Evolutionary conservation across 2,888 invertebrate species (phyloP).

Genomic region (Drosophila hamatofila): DNA sequence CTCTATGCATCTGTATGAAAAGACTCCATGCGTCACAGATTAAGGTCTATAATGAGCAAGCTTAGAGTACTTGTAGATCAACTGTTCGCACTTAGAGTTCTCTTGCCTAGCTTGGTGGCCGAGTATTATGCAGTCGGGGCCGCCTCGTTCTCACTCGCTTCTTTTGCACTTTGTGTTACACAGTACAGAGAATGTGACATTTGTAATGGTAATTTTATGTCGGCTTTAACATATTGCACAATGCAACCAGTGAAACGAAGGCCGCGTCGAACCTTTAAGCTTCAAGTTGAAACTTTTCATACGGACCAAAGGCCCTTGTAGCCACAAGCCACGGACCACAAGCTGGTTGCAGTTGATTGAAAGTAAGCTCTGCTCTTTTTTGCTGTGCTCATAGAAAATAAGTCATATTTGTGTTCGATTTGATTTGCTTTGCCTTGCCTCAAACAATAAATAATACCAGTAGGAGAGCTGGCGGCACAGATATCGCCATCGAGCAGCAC

Average conservation of each 20-base stretch:
- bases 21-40: no score
- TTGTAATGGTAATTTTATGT: constrained; percentile 48
- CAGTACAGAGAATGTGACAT: constrained; percentile 43
- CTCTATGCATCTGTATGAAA: no score
- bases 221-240: constrained; percentile 24
- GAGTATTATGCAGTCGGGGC: background rate
- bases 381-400: background rate
- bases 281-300: constrained; percentile 7
- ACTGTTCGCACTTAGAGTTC: background rate
- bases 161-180: constrained; percentile 53
- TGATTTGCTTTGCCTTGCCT: constrained; percentile 14
- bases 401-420: constrained; percentile 34
- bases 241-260: constrained; percentile 39
- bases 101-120: no score
- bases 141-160: background rate
- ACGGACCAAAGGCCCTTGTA: background rate
- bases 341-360: background rate
- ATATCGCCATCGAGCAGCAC: constrained; percentile 32
- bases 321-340: background rate
- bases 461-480: background rate
- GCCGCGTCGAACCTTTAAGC: constrained; percentile 8
- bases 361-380: background rate
- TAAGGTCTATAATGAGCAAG: background rate
- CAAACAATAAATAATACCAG: constrained; percentile 16
- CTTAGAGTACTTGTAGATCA: background rate